phyloP scores from a whole-genome alignment of 2,113 vertebrate species.

The Desmodus rotundus region DNA sequence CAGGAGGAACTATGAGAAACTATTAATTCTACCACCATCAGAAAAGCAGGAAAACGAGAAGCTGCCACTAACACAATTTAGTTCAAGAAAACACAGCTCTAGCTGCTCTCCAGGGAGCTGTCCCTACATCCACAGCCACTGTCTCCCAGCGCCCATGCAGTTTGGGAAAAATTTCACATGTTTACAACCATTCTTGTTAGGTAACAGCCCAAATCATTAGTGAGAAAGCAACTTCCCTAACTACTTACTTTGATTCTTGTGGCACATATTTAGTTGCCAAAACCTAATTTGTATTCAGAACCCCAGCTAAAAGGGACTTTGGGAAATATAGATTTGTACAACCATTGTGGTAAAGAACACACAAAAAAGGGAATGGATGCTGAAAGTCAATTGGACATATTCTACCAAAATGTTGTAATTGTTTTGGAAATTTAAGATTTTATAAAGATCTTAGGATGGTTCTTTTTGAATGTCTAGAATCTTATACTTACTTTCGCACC shows the following conservation, averaged over 20 bases:
- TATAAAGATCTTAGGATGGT: neutral
- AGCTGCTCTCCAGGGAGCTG: fast-evolving
- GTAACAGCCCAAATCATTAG: neutral
- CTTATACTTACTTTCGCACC: neutral
- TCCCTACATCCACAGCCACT: fast-evolving
- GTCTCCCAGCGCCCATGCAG: fast-evolving
- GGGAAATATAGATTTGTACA: neutral
- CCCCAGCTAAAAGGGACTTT: neutral
- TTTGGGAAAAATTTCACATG: neutral
- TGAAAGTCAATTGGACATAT: neutral
- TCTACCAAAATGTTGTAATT: neutral
- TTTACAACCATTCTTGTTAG: neutral
- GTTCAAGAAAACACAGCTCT: neutral
- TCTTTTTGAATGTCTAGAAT: neutral
- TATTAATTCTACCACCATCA: neutral
- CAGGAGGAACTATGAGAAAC: neutral
- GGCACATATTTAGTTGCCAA: neutral
- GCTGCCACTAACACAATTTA: neutral
- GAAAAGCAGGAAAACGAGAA: neutral
- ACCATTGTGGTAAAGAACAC: neutral
- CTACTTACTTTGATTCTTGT: neutral
- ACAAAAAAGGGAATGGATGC: neutral
- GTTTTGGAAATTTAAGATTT: neutral
- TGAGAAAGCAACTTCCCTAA: neutral
- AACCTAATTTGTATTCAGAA: neutral